These are phyloP conservation scores for Acanthosoma haemorrhoidale DNA, from an alignment of 2,888 invertebrate genomes.

Conservation along the genomic window DNA sequence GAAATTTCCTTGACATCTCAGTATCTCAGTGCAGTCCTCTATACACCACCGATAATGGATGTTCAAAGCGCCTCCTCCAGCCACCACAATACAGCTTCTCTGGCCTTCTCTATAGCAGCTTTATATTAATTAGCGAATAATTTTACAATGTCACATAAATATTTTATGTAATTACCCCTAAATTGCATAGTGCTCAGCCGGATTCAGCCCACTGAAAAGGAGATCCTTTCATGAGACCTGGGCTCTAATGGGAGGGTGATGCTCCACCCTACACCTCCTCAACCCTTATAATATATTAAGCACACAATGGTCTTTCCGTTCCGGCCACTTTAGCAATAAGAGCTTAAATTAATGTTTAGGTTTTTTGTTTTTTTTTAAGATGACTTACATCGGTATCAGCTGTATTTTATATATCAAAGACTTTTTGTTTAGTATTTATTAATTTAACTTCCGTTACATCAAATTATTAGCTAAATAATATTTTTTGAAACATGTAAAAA, in stretches of 20 bases:
- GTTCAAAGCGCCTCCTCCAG: neutral
- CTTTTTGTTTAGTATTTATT: too few relatives aligned
- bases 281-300: neutral
- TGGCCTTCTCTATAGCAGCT: too few relatives aligned
- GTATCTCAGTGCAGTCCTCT: neutral
- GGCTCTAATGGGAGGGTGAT: neutral
- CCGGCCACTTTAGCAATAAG: neutral
- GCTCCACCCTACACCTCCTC: neutral
- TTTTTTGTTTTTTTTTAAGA: too few relatives aligned
- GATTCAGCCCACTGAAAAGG: neutral
- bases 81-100: neutral
- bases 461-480: too few relatives aligned
- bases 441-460: too few relatives aligned
- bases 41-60: neutral
- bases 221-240: neutral
- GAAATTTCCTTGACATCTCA: neutral
- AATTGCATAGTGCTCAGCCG: neutral
- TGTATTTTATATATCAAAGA: too few relatives aligned
- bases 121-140: neutral
- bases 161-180: neutral
- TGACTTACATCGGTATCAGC: too few relatives aligned
- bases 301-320: neutral
- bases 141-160: neutral
- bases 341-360: too few relatives aligned
- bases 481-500: too few relatives aligned